These are phyloP conservation scores for Porites australiensis DNA, from an alignment of 64 coral and sea anemone genomes.

Conservation along the genomic window DNA sequence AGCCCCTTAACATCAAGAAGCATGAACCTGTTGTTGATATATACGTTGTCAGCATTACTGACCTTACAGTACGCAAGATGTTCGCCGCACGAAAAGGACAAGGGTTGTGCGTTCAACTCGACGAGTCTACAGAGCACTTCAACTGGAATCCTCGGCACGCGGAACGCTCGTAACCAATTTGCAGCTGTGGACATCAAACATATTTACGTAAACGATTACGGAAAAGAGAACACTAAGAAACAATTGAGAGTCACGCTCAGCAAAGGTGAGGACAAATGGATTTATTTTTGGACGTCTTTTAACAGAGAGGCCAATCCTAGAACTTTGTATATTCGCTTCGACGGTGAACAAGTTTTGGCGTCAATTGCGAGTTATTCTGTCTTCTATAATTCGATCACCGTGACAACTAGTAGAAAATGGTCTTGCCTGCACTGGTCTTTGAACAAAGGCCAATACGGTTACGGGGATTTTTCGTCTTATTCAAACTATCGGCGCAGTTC, in stretches of 20 bases:
- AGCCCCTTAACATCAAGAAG: too few species aligned
- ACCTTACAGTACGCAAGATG: too few species aligned
- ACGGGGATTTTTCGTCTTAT: too few species aligned
- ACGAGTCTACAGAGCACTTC: not conserved
- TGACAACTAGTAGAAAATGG: conserved; percentile 7
- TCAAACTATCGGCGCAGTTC: too few species aligned
- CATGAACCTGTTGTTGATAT: too few species aligned
- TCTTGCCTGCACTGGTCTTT: conserved; percentile 34
- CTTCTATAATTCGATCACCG: not conserved
- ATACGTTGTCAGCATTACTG: too few species aligned
- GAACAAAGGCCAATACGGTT: conserved; percentile 18
- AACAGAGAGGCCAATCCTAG: conserved; percentile 23
- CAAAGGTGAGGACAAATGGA: not conserved
- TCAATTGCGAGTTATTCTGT: not conserved
- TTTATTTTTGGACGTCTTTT: not conserved
- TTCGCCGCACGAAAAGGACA: too few species aligned
- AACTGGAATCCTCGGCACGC: not conserved
- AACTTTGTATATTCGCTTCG: conserved; percentile 35
- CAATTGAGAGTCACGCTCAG: not conserved
- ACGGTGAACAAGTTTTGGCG: conserved; percentile 9
- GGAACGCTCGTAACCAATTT: not conserved
- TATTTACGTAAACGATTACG: not conserved
- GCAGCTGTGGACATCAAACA: conserved; percentile 1
- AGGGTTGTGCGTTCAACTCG: too few species aligned
- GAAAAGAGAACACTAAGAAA: not conserved